These are phyloP conservation scores for Hydra vulgaris DNA, from an alignment of 30 jellyfish, hydroid and myxozoan genomes.

Conservation along the genomic window DNA sequence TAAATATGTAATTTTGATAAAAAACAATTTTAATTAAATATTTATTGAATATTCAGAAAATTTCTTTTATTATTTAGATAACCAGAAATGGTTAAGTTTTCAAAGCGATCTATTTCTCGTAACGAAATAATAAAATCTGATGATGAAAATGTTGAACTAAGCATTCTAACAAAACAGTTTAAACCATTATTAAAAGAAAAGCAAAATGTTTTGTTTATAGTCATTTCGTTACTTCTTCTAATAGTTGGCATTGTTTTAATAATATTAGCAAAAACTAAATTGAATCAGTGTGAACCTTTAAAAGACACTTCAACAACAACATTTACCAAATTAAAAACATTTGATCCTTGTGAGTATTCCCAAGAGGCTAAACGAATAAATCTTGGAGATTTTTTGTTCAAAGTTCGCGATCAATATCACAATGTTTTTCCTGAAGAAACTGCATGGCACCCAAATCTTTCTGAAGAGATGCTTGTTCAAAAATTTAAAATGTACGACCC, in stretches of 20 bases:
- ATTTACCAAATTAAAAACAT: background rate
- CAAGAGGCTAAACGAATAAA: constrained; percentile 67
- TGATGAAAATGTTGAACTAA: background rate
- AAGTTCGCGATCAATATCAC: constrained; percentile 40
- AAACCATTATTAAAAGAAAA: background rate
- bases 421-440: constrained; percentile 57
- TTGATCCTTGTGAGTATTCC: constrained; percentile 50
- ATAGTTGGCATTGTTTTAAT: constrained; percentile 66
- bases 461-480: constrained; percentile 23
- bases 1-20: too few relatives aligned
- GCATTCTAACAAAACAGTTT: background rate
- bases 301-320: constrained; percentile 12
- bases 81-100: background rate
- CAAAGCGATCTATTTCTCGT: constrained; percentile 3
- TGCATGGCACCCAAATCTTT: constrained; percentile 72
- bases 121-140: background rate
- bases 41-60: too few relatives aligned
- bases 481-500: constrained; percentile 66
- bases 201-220: background rate
- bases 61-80: background rate
- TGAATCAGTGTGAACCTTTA: background rate
- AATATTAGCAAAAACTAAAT: constrained; percentile 33
- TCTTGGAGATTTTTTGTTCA: constrained; percentile 47
- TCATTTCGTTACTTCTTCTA: constrained; percentile 39
- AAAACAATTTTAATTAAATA: too few relatives aligned